Percentiles rank a stretch among this genome's conserved stretches.
Conservation (phyloP, 30 jellyfish, hydroid and myxozoan species). For the Aurelia sp. region DNA sequence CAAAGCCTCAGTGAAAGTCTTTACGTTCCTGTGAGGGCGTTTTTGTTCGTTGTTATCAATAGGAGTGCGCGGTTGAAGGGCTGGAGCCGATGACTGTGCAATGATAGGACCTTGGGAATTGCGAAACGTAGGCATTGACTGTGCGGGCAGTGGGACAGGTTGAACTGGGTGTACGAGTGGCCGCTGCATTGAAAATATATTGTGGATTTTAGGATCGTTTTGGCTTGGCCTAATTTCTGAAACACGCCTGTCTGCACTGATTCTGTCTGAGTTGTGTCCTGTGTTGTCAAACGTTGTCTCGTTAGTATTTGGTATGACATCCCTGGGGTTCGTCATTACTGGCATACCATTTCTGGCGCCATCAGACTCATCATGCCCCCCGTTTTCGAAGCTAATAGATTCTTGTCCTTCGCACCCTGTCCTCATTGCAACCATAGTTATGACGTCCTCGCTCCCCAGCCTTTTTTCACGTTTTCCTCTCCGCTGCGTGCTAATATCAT, state of each 20-base stretch:
- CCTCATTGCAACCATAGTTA: constrained; percentile 58
- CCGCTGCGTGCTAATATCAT: constrained; percentile 26
- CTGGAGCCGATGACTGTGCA: neutral
- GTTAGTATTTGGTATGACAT: neutral
- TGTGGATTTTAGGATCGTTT: constrained; percentile 27
- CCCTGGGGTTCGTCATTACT: neutral
- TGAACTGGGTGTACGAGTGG: constrained; percentile 35
- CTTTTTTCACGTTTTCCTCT: constrained; percentile 8
- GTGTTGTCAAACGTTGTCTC: neutral
- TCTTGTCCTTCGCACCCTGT: neutral
- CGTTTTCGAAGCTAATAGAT: neutral
- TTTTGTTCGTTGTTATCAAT: neutral
- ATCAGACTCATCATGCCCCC: neutral
- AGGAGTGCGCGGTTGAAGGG: neutral
- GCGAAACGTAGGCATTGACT: constrained; percentile 9
- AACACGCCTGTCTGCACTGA: no score
- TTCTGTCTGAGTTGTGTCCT: neutral
- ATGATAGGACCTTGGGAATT: neutral
- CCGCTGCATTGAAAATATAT: constrained; percentile 40
- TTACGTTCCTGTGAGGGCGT: neutral
- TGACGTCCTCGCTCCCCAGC: constrained; percentile 9
- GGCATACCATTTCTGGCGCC: neutral
- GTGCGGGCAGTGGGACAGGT: constrained; percentile 31
- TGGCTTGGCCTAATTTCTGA: neutral
- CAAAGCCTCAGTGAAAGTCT: constrained; percentile 42